Base-by-base conservation (phyloP, 1,140 invertebrate species). In the Trachelipus rathkii region DNA sequence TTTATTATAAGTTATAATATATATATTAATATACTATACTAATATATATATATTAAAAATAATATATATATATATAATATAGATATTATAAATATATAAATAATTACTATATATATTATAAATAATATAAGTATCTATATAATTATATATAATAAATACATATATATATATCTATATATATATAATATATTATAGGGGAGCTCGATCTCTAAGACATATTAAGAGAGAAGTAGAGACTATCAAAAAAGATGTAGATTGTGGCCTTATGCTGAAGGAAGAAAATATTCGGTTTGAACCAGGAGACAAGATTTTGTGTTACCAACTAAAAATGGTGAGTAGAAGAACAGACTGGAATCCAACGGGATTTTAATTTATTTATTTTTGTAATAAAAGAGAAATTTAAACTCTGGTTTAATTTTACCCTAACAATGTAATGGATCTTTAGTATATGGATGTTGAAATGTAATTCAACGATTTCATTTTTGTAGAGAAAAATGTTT, bases 191-290 rank as follows among this genome's bases (percentile, higher is more conserved):
- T 77, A n/a, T 53, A 93, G 93, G 94, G 69, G 87, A 87, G 81
- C 82, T 95, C 45, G 84, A 33, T 95, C 94, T 4, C 91, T 98
- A 89, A 90, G 91, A 82, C 94, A 97, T 85, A 84, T 95, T 9
- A 97, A 97, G 84, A 89, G 91, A 78, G 95, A 97, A 87, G 93
- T 96, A 0, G 90, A 91, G 11, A 87, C 88, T 0, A 91, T 98
- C 33, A 94, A 94, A 83, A 90, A 88, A 71, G 92, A 93, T 83
- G 87, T 91, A 21, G 95, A 98, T 84, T 98, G 95, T 85, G 96
- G 95, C 0, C 82, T 98, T 24, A 89, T 89, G 74, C 87, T 98
- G 15, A 86, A 88, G 0, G 89, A 95, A 83, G 78, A 85, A 0
- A 84, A 84, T 2, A 76, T 96, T 44, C 80, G 85, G 10, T 91